phyloP scores from a whole-genome alignment of 2,797 vertebrate species.

The Pteropus rufus region DNA sequence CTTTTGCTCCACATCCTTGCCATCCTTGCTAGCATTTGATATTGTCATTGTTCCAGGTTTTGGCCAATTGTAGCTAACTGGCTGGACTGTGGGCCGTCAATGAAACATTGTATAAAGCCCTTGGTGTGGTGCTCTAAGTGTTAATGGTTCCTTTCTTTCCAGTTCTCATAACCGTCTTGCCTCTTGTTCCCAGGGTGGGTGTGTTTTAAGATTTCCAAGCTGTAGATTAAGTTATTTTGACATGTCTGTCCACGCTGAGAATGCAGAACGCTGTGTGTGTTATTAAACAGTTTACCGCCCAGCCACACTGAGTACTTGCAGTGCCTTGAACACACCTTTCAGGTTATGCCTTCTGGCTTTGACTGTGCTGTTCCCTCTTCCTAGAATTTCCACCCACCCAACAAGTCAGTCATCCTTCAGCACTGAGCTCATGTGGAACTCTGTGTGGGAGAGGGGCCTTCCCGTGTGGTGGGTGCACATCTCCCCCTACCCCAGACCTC shows the following conservation, averaged over 20 bases:
- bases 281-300: background rate
- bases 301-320: background rate
- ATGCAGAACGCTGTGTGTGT: background rate
- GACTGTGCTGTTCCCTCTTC: background rate
- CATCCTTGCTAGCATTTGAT: background rate
- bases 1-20: background rate
- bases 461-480: background rate
- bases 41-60: background rate
- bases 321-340: background rate
- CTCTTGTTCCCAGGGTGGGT: background rate
- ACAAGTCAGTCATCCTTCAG: background rate
- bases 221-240: background rate
- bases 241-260: background rate
- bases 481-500: background rate
- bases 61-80: background rate
- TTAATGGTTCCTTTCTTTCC: background rate
- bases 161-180: background rate
- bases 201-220: background rate
- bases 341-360: background rate
- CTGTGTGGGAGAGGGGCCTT: background rate
- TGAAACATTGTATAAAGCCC: background rate
- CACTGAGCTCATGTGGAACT: background rate
- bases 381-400: background rate
- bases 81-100: background rate
- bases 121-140: background rate